Evolutionary conservation across 2,888 invertebrate genomes (phyloP).

Genomic region (Hirtodrosophila histrioides): DNA sequence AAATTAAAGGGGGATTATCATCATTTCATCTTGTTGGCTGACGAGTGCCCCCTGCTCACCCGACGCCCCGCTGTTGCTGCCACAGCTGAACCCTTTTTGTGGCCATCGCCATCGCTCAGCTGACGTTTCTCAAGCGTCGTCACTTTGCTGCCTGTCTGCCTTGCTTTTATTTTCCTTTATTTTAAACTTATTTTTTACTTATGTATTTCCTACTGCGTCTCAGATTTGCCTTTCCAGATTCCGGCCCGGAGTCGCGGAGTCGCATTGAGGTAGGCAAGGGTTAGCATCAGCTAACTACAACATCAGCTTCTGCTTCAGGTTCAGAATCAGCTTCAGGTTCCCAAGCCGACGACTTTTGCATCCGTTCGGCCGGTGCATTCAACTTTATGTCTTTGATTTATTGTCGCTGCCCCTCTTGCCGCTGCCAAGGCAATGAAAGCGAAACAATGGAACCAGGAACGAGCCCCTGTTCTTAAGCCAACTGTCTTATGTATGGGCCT

Average conservation of each 20-base stretch:
- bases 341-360: constrained; percentile 75
- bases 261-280: constrained; percentile 66
- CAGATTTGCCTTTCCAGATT: constrained; percentile 70
- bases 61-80: background rate
- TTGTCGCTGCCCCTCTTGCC: constrained; percentile 57
- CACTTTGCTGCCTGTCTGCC: constrained; percentile 46
- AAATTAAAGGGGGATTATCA: constrained; percentile 76
- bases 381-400: constrained; percentile 79
- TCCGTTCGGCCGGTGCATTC: constrained; percentile 74
- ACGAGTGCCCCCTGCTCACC: constrained; percentile 9
- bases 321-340: constrained; percentile 55
- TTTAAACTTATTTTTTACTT: constrained; percentile 6
- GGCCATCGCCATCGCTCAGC: constrained; percentile 64
- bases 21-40: constrained; percentile 56
- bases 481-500: constrained; percentile 35
- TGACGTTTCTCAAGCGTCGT: constrained; percentile 74
- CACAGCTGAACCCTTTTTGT: constrained; percentile 53
- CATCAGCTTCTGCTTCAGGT: constrained; percentile 10
- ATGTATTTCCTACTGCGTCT: constrained; percentile 39
- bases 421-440: constrained; percentile 71
- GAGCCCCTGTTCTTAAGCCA: constrained; percentile 59
- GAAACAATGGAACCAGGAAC: constrained; percentile 72
- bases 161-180: constrained; percentile 19
- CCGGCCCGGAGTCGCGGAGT: constrained; percentile 40
- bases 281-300: constrained; percentile 25